These are phyloP conservation scores for Petromus typicus DNA, from an alignment of 2,113 vertebrate species.

Conservation along the genomic window DNA sequence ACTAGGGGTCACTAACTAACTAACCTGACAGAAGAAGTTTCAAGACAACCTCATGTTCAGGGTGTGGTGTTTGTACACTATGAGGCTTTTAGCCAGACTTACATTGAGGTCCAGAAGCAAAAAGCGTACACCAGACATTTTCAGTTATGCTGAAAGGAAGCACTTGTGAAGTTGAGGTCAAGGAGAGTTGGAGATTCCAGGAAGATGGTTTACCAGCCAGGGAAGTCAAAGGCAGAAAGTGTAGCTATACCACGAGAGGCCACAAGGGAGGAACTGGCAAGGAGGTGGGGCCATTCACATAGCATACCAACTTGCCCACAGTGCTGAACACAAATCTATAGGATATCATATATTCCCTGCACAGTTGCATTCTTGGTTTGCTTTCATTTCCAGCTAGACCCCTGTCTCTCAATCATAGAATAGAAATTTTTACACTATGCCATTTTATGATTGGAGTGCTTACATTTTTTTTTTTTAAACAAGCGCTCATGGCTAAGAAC, in stretches of 20 bases:
- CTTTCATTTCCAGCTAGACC: neutral
- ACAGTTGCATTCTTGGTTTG: neutral
- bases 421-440: neutral
- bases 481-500: neutral
- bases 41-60: too few species aligned
- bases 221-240: neutral
- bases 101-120: neutral
- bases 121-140: neutral
- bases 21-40: neutral
- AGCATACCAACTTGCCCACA: neutral
- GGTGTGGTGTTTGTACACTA: neutral
- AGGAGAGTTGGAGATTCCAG: neutral
- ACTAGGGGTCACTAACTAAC: neutral
- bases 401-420: neutral
- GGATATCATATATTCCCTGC: neutral
- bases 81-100: neutral
- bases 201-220: neutral
- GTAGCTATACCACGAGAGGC: neutral
- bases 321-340: neutral
- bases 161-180: neutral
- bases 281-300: neutral
- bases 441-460: neutral
- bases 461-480: neutral
- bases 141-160: neutral
- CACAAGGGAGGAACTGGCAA: neutral